Evolutionary conservation across 2,888 invertebrate species (phyloP), one percentile per base, ranked within the genome.

Genomic region (Aproaerema taeniolella): DNA sequence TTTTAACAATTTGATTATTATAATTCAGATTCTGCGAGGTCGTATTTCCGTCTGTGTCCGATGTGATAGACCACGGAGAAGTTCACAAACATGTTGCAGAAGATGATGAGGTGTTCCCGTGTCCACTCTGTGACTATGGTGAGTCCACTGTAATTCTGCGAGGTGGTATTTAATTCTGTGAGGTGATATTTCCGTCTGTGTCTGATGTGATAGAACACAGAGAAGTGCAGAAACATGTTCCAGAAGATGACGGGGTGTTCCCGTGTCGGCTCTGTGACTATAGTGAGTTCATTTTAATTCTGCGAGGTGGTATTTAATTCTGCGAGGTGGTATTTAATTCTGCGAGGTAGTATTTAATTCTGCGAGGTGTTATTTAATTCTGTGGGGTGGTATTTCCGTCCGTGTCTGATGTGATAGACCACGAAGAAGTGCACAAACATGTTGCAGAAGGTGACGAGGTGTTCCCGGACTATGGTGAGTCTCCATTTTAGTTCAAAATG

Each of bases 121-220:
- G 85, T 38, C 80, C 82, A 0, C 54, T 86, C 0, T 86, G 85
- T 41, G 76, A 81, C 42, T 85, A 85, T 44, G 85, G 86, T 82
- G 49, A 46, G 53, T 35, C 1, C n/a, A n/a, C n/a, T n/a, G n/a
- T n/a, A n/a, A n/a, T n/a, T n/a, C n/a, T n/a, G n/a, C n/a, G n/a
- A n/a, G n/a, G n/a, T n/a, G n/a, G n/a, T n/a, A n/a, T n/a, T n/a
- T n/a, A n/a, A 38, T 86, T 86, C 47, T 86, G 86, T 37, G 66
- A 71, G 8, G 48, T 46, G 11, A 33, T 61, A 1, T 85, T 86
- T 38, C 41, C 51, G 1, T 55, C 70, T 25, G 43, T 80, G 2
- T 10, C 45, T 0, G 60, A 71, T 33, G 71, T 77, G 2, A 61
- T 67, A 6, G 68, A 70, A 0, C 86, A 86, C n/a, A 65, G 73